phyloP scores from a whole-genome alignment of 2,797 vertebrate genomes.

The Micropoecilia bifurca region DNA sequence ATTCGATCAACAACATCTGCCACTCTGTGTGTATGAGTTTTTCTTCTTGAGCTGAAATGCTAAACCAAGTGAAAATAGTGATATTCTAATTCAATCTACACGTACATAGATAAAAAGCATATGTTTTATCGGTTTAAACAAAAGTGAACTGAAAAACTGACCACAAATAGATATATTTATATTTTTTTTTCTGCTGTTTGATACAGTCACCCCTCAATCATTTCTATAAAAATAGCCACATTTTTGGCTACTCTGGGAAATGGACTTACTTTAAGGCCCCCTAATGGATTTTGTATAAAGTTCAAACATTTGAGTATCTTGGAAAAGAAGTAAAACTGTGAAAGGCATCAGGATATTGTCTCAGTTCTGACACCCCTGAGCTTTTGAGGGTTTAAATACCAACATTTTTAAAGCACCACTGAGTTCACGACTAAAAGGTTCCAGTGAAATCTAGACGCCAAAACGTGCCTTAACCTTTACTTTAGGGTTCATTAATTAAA shows the following conservation, averaged over 20 bases:
- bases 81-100: not conserved
- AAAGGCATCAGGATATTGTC: not conserved
- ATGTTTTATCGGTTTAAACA: not conserved
- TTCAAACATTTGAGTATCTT: not conserved
- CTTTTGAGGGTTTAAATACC: constrained; percentile 12
- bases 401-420: not conserved
- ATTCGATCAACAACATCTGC: not conserved
- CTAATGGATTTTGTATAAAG: constrained; percentile 1
- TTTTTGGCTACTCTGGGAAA: not conserved
- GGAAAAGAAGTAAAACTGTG: not conserved
- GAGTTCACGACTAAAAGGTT: constrained; percentile 13
- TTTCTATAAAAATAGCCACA: not conserved
- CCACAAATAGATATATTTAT: not conserved
- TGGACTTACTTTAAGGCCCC: not conserved
- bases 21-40: not conserved
- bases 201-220: not conserved
- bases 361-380: not conserved
- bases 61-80: not conserved
- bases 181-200: too few species aligned
- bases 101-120: not conserved
- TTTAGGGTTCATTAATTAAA: constrained; percentile 18
- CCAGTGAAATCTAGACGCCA: constrained; percentile 4
- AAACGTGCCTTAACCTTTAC: not conserved
- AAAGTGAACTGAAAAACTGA: not conserved
- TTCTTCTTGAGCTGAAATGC: not conserved